phyloP scores from a whole-genome alignment of 2,797 vertebrate genomes.

The Mionectes olivaceus region DNA sequence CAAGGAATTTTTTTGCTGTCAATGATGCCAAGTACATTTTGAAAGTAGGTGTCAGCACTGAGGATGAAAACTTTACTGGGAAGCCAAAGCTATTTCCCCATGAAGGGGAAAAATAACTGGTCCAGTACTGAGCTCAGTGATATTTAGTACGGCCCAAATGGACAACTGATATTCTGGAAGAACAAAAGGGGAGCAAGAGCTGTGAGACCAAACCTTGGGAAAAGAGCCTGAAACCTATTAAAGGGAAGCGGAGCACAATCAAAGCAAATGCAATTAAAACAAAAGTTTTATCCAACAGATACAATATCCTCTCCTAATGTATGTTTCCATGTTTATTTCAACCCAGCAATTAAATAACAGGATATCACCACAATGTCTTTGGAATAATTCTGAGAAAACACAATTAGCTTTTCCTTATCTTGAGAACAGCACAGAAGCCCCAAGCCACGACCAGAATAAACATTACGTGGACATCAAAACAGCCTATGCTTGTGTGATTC shows the following conservation, averaged over 20 bases:
- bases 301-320: not conserved
- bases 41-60: not conserved
- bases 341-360: not conserved
- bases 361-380: not conserved
- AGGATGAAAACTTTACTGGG: not conserved
- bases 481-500: not conserved
- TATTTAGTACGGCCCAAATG: not conserved
- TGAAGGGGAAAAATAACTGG: not conserved
- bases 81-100: not conserved
- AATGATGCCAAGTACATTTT: not conserved
- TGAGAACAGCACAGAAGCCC: not conserved
- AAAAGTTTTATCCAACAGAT: not conserved
- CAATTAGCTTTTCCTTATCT: not conserved
- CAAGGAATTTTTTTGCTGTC: not conserved
- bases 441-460: not conserved
- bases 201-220: not conserved
- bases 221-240: not conserved
- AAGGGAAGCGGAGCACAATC: not conserved
- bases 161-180: not conserved
- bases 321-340: not conserved
- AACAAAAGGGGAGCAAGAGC: not conserved
- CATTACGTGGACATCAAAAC: not conserved
- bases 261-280: not conserved
- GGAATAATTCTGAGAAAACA: not conserved
- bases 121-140: not conserved